Conservation (phyloP, 2,797 vertebrate species). For the Acestrorhynchus altus region DNA sequence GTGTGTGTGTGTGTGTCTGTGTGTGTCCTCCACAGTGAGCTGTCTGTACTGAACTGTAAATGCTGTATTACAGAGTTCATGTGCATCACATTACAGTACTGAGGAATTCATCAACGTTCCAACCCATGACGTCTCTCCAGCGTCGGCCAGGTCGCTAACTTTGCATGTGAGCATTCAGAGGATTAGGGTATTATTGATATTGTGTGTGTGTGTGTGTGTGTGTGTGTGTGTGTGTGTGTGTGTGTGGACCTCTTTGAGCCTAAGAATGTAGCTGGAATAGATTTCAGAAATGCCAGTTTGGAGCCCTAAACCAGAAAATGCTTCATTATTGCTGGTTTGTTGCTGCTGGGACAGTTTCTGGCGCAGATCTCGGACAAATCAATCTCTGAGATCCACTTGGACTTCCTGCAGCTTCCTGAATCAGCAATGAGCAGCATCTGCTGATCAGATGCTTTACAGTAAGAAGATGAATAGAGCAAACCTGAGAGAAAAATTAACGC, state of each 20-base stretch:
- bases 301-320: neutral
- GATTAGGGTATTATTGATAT: no score
- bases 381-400: neutral
- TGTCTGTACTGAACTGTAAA: slow-evolving; percentile 25
- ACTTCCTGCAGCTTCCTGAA: no score
- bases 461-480: no score
- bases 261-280: neutral
- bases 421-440: no score
- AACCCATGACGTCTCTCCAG: slow-evolving; percentile 5
- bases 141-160: slow-evolving; percentile 51
- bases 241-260: slow-evolving; percentile 30
- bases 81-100: slow-evolving; percentile 32
- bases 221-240: neutral
- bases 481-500: no score
- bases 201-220: no score
- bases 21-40: slow-evolving; percentile 10
- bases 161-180: slow-evolving; percentile 54
- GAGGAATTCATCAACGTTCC: slow-evolving; percentile 25
- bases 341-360: neutral
- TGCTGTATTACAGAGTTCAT: slow-evolving; percentile 18
- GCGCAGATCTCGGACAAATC: no score
- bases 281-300: neutral
- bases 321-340: neutral
- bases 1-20: no score
- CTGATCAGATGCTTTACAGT: no score